Base-by-base conservation (phyloP, 2,113 vertebrate genomes). In the Mirounga angustirostris region DNA sequence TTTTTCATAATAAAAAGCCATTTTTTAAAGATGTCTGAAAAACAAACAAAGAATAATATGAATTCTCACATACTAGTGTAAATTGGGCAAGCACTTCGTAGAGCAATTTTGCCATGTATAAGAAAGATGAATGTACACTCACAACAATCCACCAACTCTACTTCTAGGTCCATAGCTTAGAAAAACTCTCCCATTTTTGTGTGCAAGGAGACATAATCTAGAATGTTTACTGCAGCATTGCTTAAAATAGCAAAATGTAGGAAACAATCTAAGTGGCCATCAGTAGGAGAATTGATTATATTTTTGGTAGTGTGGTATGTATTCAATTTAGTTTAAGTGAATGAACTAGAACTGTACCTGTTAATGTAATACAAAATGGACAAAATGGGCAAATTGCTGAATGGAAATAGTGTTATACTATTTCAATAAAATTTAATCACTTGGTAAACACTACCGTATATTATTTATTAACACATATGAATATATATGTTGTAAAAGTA, bases 311-410 rank as follows among this genome's bases (percentile, higher is more conserved):
- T 46, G 4, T 71, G 2, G 4, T 71, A 61, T 89, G 69, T 86
- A 91, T 89, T 93, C 26, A 89, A 2, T 89, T 81, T 85, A 90
- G 12, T 65, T 93, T 93, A 91, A 56, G 14, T 61, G 26, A 67
- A 46, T 88, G 50, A 95, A 90, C 33, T 89, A 43, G 4, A 50
- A 43, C 36, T 82, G 10, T 46, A 40, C 11, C 21, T 76, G 40
- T 50, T n/a, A 73, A 83, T 6, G 24, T 6, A 89, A 56, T 80
- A 46, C 73, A 78, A 50, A 78, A 7, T 24, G 2, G 43, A 40
- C 43, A 46, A 91, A 92, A 91, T 50, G 1, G 33, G 19, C 22
- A 52, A 43, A 76, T 22, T 58, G 22, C 21, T 89, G 13, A 89
- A 50, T 33, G 9, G 80, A 92, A 89, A 85, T 83, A 28, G 6